These are phyloP conservation scores for Heliconius sara DNA, from an alignment of 2,888 invertebrate species.

Conservation along the genomic window DNA sequence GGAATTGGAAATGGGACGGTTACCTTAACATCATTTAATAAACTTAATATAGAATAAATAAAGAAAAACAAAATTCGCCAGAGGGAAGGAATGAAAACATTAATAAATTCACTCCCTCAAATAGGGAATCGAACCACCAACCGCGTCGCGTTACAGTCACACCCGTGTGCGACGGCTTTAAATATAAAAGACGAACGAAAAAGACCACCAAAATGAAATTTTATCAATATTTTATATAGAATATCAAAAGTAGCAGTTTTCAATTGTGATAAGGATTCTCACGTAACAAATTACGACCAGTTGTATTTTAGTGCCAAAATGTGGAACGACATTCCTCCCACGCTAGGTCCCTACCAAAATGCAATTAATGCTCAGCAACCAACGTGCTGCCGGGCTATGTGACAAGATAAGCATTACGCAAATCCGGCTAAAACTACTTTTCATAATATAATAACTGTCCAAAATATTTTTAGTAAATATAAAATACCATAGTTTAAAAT, in stretches of 20 bases:
- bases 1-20: no score
- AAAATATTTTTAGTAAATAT: no score
- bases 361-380: slow-evolving; percentile 74
- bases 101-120: not conserved
- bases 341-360: slow-evolving; percentile 65
- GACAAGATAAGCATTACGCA: slow-evolving; percentile 77
- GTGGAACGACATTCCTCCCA: slow-evolving; percentile 61
- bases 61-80: no score
- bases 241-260: no score
- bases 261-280: no score
- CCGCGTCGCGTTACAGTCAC: not conserved
- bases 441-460: slow-evolving; percentile 23
- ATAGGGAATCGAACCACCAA: not conserved
- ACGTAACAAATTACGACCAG: slow-evolving; percentile 57
- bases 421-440: slow-evolving; percentile 69
- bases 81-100: not conserved
- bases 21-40: no score
- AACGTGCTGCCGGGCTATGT: slow-evolving; percentile 67
- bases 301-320: slow-evolving; percentile 65
- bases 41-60: no score
- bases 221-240: no score
- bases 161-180: not conserved
- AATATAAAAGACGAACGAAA: no score
- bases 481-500: no score
- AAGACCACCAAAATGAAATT: not conserved